Evolutionary conservation across 23 tunicate species (phyloP).

Genomic region (Halocynthia roretzi): DNA sequence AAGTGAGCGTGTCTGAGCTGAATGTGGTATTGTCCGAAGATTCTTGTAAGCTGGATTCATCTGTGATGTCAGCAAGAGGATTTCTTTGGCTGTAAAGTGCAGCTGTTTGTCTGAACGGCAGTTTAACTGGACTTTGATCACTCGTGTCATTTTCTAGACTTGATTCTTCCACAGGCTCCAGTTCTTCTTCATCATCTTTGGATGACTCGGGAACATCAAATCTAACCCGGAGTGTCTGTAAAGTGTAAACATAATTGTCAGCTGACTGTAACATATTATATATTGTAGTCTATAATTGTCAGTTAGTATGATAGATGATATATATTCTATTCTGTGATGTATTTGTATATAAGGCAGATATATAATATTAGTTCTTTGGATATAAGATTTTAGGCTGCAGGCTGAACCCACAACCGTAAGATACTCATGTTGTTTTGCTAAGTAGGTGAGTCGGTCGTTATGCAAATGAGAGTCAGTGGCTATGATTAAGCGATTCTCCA

Average conservation of each 20-base stretch:
- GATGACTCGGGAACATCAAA: conserved; percentile 58
- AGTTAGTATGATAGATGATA: too few species aligned
- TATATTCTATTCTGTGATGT: too few species aligned
- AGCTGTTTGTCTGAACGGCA: conserved; percentile 41
- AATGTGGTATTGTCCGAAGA: conserved; percentile 1
- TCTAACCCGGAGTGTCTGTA: conserved; percentile 41
- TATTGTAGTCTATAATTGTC: too few species aligned
- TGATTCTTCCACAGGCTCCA: neutral
- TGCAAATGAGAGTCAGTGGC: too few species aligned
- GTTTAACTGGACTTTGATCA: conserved; percentile 2
- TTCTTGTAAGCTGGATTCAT: conserved; percentile 9
- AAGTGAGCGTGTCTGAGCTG: neutral
- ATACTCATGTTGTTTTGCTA: neutral
- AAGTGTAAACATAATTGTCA: neutral
- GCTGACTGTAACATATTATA: too few species aligned
- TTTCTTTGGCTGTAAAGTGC: conserved; percentile 62
- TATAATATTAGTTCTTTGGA: too few species aligned
- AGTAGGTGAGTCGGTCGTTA: neutral
- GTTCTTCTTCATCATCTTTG: neutral
- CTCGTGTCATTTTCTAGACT: conserved; percentile 13
- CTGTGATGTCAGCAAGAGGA: conserved; percentile 76
- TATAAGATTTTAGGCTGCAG: too few species aligned
- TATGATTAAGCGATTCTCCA: too few species aligned
- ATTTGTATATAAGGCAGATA: too few species aligned
- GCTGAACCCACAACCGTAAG: too few species aligned